These are phyloP conservation scores for Pao palembangensis DNA, from an alignment of 2,113 vertebrate genomes.

Conservation along the genomic window DNA sequence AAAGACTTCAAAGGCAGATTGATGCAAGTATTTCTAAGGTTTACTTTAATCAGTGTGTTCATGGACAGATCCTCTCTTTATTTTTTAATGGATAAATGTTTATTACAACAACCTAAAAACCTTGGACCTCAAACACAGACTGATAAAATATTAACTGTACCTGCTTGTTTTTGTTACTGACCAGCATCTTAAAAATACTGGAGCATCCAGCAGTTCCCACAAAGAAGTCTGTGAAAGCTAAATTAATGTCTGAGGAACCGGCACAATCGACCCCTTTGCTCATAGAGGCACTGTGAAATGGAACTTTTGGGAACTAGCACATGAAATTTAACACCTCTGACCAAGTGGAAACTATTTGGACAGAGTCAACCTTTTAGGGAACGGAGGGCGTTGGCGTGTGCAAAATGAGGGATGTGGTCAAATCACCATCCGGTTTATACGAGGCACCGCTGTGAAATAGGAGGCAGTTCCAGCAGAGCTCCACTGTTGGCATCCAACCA, in stretches of 20 bases:
- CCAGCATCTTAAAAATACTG: too few species aligned
- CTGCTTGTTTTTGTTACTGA: too few species aligned
- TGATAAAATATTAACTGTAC: too few species aligned
- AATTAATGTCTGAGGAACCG: too few species aligned
- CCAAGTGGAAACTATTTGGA: neutral
- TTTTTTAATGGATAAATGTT: too few species aligned
- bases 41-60: neutral
- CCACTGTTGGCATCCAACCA: neutral
- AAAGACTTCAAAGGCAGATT: too few species aligned
- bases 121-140: too few species aligned
- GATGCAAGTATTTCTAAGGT: too few species aligned
- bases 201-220: too few species aligned
- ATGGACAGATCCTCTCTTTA: too few species aligned
- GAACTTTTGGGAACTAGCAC: neutral
- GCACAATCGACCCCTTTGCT: neutral
- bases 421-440: neutral
- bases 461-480: neutral
- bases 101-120: too few species aligned
- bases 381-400: neutral
- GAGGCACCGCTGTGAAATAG: neutral
- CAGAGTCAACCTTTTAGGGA: neutral
- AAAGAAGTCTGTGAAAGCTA: too few species aligned
- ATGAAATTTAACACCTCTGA: neutral
- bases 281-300: neutral
- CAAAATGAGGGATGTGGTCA: neutral